Base-by-base conservation (phyloP, 1,140 invertebrate genomes). In the Ooceraea biroi region DNA sequence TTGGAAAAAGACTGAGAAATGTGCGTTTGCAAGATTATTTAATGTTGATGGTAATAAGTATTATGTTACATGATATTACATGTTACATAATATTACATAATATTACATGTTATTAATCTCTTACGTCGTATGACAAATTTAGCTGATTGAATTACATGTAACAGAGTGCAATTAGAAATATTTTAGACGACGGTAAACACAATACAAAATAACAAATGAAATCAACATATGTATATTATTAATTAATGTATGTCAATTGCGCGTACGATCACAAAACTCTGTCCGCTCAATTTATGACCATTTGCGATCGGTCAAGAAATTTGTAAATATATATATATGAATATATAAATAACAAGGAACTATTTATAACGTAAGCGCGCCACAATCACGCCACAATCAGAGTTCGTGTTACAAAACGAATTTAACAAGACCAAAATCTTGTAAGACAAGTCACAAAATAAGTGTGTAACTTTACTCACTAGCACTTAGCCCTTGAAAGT, bases 201-300 rank as follows among this genome's bases (percentile, higher is more conserved):
- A 48, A 57, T 11, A 22, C 36, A 57, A 76, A 50, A 69, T 71
- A 57, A 57, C 25, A 19, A 71, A 80, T 80, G 36, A 77, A 57
- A 65, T 76, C 50, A n/a, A 22, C 12, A 41, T 48, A 57, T 25
- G 12, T 22, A 22, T 5, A 17, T 72, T 25, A n/a, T 77, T 30
- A 61, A 12, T 19, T 68, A n/a, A n/a, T 50, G 25, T 19, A 57
- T 41, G 57, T 57, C 41, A 72, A 66, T 0, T 50, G 48, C 48
- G 11, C 27, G 17, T 1, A 36, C 14, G 63, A 36, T 36, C 63
- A 63, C n/a, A 8, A 17, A 52, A 52, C 0, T 25, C 44, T 63
- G 30, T 61, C 7, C 1, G 22, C 5, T 30, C 14, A 76, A 41
- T 41, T 17, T 41, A 41, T 25, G 48, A 30, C 4, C 19, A 8